Evolutionary conservation across 1,140 invertebrate species (phyloP), one percentile per base, ranked within the genome.

Genomic region (Leptonema lineaticorne): DNA sequence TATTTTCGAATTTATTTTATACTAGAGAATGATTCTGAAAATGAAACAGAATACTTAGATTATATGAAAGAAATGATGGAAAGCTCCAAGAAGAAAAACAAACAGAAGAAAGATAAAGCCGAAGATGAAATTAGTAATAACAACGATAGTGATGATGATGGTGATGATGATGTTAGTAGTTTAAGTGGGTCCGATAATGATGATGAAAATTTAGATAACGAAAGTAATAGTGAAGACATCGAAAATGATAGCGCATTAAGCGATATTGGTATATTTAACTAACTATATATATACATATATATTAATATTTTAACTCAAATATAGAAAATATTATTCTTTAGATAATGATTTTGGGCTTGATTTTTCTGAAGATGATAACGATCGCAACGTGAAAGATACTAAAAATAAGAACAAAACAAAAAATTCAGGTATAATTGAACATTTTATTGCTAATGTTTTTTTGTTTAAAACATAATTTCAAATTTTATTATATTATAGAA

Each of bases 1-100:
- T 14, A 14, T 8, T 24, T 57, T 53, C 22, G 48, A 1, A 18
- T 53, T 26, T 41, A 41, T 41, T 41, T 41, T 41, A 41, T 48
- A 48, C 9, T 48, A 16, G 20, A 48, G 6, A 8, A 48, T 48
- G 67, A 48, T 16, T 60, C 66, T 22, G 59, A 53, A 28, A 28
- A 45, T 16, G 33, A 27, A 76, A 46, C 70, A 27, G 74, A 75
- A 30, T 84, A 87, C 72, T 73, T 88, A 11, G 87, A 87, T 75
- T 86, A 77, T 56, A 75, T 86, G 71, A 79, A 83, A 6, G 84
- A 85, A 67, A 78, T 86, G 74, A 18, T 72, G 77, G 84, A 46
- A 56, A 3, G 16, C 37, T 41, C 37, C 16, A 53, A 26, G 8
- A 53, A 24, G 8, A 26, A 73, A 63, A 62, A 62, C n/a, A n/a